These are phyloP conservation scores for Mamestra configurata DNA, from an alignment of 1,140 invertebrate species.

Conservation along the genomic window DNA sequence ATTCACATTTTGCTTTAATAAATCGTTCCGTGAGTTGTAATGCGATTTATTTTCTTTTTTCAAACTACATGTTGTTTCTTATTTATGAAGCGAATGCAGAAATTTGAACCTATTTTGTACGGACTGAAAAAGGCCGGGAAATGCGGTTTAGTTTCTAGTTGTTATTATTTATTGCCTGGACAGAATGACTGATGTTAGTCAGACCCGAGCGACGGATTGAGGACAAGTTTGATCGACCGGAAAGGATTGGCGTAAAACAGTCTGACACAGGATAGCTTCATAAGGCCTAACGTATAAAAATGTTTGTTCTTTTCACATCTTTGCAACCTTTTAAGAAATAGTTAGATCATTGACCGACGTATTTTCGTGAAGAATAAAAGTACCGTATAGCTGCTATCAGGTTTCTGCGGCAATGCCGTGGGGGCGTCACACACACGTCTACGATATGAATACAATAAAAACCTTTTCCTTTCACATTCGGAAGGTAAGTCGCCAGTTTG, in stretches of 20 bases:
- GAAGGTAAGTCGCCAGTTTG: conserved; percentile 35
- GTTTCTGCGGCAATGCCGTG: conserved; percentile 36
- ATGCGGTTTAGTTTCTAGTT: conserved; percentile 10
- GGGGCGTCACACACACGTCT: conserved; percentile 24
- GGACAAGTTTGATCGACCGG: background rate
- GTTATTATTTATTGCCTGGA: background rate
- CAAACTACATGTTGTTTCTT: background rate
- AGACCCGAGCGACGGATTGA: background rate
- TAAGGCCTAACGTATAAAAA: background rate
- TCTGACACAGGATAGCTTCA: background rate
- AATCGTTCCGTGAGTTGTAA: background rate
- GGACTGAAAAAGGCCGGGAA: conserved; percentile 2
- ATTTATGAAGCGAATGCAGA: conserved; percentile 19
- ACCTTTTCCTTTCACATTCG: conserved; percentile 42
- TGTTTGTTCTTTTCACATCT: conserved; percentile 1
- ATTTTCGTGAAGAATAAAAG: conserved; percentile 37
- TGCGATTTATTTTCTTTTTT: conserved; percentile 14
- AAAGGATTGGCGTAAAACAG: background rate
- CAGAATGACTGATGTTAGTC: background rate
- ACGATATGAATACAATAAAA: conserved; percentile 52
- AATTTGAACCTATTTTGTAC: background rate
- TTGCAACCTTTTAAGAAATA: conserved; percentile 15
- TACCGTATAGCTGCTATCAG: conserved; percentile 36
- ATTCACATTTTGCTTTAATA: conserved; percentile 1
- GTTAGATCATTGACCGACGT: conserved; percentile 19